These are phyloP conservation scores for Diplodus sargus DNA, from an alignment of 2,797 vertebrate species.

Conservation along the genomic window DNA sequence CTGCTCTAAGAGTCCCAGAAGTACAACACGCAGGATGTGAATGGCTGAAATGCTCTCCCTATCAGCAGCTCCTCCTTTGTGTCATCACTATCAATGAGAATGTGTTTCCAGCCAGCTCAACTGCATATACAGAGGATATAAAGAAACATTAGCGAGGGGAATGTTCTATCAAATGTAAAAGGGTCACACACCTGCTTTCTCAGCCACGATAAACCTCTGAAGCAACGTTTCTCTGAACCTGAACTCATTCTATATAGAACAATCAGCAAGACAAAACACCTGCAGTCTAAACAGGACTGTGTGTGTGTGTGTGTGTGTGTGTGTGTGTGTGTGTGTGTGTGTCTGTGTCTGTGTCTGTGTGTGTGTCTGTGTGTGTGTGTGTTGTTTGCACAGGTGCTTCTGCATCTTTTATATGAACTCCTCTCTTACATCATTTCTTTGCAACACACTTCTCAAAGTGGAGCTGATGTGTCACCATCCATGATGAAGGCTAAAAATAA, in stretches of 20 bases:
- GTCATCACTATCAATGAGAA: constrained; percentile 18
- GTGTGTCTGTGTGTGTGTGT: background rate
- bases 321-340: background rate
- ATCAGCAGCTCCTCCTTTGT: background rate
- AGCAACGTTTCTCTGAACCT: constrained; percentile 40
- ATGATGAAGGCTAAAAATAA: background rate
- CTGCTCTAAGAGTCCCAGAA: background rate
- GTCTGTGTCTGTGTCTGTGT: background rate
- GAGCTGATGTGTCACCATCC: background rate
- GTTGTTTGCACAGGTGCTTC: constrained; percentile 60
- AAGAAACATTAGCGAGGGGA: constrained; percentile 3
- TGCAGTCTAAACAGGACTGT: constrained; percentile 61
- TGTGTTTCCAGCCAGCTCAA: constrained; percentile 17
- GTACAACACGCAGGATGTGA: background rate
- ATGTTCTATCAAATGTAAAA: constrained; percentile 23
- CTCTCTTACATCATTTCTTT: background rate
- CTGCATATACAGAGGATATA: constrained; percentile 2
- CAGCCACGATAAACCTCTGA: constrained; percentile 36
- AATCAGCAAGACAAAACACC: constrained; percentile 69
- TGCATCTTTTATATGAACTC: constrained; percentile 11
- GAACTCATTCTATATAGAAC: constrained; percentile 51
- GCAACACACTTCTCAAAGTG: background rate
- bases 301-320: background rate
- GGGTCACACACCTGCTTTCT: constrained; percentile 68
- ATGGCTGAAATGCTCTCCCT: background rate